These are phyloP conservation scores for Hippopotamyrus pictus DNA, from an alignment of 2,797 vertebrate species.

Conservation along the genomic window DNA sequence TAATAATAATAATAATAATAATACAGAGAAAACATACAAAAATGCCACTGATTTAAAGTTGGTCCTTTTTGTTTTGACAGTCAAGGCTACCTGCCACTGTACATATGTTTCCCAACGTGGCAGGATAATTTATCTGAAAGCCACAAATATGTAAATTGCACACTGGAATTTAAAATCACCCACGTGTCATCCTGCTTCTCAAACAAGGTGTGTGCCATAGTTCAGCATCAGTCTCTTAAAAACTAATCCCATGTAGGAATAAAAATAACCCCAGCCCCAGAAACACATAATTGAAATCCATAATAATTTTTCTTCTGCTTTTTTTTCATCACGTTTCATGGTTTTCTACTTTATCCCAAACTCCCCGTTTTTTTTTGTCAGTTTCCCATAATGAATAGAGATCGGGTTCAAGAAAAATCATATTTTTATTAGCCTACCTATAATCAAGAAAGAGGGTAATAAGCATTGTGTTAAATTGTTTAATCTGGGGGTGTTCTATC, in stretches of 20 bases:
- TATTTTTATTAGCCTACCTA: slow-evolving; percentile 69
- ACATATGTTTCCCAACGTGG: not conserved
- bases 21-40: not conserved
- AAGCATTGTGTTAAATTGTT: slow-evolving; percentile 72
- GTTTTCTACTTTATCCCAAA: slow-evolving; percentile 42
- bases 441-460: slow-evolving; percentile 57
- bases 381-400: slow-evolving; percentile 60
- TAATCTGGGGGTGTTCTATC: slow-evolving; percentile 74
- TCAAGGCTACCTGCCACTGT: not conserved
- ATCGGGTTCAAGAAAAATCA: slow-evolving; percentile 64
- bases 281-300: slow-evolving; percentile 67
- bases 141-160: not conserved
- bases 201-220: slow-evolving; percentile 45
- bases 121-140: not conserved
- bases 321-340: slow-evolving; percentile 32
- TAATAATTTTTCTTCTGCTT: slow-evolving; percentile 59
- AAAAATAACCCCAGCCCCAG: slow-evolving; percentile 48
- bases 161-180: not conserved
- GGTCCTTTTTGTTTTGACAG: not conserved
- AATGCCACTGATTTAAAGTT: not conserved
- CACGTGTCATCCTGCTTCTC: not conserved
- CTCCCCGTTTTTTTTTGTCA: slow-evolving; percentile 39
- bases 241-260: slow-evolving; percentile 55
- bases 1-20: not conserved
- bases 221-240: slow-evolving; percentile 63